A percentile compares a stretch with the other conserved stretches of the same genome.
These are phyloP conservation scores for Calliphora vicina DNA, from an alignment of 1,140 invertebrate genomes.

Conservation along the genomic window DNA sequence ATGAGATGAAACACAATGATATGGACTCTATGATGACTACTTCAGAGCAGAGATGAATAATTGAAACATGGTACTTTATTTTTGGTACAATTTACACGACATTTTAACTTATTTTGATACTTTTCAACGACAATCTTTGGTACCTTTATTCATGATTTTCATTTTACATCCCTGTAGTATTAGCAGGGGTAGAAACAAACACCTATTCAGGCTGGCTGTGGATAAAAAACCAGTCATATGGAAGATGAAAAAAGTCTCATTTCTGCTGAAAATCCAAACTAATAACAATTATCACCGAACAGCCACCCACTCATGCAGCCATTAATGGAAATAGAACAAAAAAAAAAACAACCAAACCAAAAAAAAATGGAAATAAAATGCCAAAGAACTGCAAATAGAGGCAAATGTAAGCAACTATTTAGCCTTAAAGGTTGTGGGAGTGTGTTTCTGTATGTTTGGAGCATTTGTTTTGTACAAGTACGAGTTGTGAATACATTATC, in stretches of 20 bases:
- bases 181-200: background rate
- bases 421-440: background rate
- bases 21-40: background rate
- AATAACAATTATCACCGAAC: conserved; percentile 24
- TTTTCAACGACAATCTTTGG: too few species aligned
- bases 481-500: conserved; percentile 24
- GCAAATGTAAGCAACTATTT: conserved; percentile 28
- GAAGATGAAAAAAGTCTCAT: background rate
- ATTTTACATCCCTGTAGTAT: too few species aligned
- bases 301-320: background rate
- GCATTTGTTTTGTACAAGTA: background rate
- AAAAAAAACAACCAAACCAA: background rate
- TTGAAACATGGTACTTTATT: too few species aligned
- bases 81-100: too few species aligned
- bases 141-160: too few species aligned
- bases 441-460: background rate
- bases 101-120: too few species aligned
- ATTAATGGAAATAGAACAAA: background rate
- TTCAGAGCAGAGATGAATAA: too few species aligned
- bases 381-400: background rate
- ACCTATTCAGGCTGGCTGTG: too few species aligned
- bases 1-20: conserved; percentile 1
- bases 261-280: background rate
- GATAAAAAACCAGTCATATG: background rate
- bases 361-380: background rate